Conservation (phyloP, 2,113 vertebrate genomes). For the Trogon surrucura region DNA sequence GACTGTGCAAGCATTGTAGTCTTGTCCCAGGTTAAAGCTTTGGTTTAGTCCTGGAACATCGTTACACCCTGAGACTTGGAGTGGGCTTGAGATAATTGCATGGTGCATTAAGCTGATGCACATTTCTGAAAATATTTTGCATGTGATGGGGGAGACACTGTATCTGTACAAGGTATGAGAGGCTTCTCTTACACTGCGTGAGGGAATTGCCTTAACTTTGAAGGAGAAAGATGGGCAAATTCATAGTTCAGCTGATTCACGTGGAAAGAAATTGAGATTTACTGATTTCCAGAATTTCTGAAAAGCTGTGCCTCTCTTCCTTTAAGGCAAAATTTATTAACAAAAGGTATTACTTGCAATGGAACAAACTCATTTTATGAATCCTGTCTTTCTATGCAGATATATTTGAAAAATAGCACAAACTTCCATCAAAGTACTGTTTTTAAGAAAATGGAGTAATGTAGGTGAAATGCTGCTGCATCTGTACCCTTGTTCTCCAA, state of each 20-base stretch:
- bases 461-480: not conserved
- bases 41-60: not conserved
- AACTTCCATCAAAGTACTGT: not conserved
- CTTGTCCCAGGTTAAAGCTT: not conserved
- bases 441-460: not conserved
- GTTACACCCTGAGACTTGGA: not conserved
- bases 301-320: not conserved
- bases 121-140: not conserved
- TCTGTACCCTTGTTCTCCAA: not conserved
- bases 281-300: not conserved
- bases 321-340: not conserved
- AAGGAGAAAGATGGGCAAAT: not conserved
- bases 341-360: not conserved
- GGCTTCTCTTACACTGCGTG: not conserved
- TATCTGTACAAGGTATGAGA: not conserved
- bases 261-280: not conserved
- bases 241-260: not conserved
- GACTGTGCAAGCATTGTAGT: not conserved
- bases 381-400: not conserved
- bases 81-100: no score
- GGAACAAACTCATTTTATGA: not conserved
- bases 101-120: not conserved
- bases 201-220: not conserved
- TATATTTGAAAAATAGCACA: not conserved
- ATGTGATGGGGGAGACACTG: not conserved